These are phyloP conservation scores for Sisyra nigra DNA, from an alignment of 2,888 invertebrate genomes.

Conservation along the genomic window DNA sequence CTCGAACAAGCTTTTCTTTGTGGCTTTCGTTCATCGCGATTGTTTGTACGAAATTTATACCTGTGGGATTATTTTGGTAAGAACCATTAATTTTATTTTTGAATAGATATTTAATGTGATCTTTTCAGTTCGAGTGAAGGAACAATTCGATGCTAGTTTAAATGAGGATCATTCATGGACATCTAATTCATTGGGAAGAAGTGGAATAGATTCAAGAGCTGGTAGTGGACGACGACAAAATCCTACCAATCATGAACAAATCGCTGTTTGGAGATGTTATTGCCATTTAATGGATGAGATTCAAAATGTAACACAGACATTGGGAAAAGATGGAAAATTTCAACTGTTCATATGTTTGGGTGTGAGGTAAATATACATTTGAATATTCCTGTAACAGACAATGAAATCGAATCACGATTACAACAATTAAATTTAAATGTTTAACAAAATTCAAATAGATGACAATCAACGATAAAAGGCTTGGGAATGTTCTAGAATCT, in stretches of 20 bases:
- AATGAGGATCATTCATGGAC: conserved; percentile 35
- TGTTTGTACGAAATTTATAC: conserved; percentile 88
- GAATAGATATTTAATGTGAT: conserved; percentile 6
- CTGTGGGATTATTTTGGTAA: conserved; percentile 97
- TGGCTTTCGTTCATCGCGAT: conserved; percentile 83
- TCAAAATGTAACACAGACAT: conserved; percentile 61
- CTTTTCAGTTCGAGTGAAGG: conserved; percentile 55
- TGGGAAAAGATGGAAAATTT: conserved; percentile 97
- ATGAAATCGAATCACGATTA: neutral
- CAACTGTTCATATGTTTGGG: conserved; percentile 91
- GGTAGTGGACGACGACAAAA: conserved; percentile 27
- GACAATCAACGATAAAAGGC: no score
- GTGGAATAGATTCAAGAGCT: conserved; percentile 31
- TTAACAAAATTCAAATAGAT: no score
- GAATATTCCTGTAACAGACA: no score
- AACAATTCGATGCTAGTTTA: conserved; percentile 60
- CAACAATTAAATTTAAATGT: no score
- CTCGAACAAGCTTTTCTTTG: conserved; percentile 90
- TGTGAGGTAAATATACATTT: conserved; percentile 46
- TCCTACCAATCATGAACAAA: conserved; percentile 31
- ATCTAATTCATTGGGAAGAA: conserved; percentile 34
- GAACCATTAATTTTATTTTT: conserved; percentile 20
- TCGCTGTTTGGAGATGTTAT: conserved; percentile 73
- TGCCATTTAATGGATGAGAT: conserved; percentile 83
- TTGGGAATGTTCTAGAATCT: no score